Conservation (phyloP, 2,888 invertebrate species). For the Cheilosia soror region DNA sequence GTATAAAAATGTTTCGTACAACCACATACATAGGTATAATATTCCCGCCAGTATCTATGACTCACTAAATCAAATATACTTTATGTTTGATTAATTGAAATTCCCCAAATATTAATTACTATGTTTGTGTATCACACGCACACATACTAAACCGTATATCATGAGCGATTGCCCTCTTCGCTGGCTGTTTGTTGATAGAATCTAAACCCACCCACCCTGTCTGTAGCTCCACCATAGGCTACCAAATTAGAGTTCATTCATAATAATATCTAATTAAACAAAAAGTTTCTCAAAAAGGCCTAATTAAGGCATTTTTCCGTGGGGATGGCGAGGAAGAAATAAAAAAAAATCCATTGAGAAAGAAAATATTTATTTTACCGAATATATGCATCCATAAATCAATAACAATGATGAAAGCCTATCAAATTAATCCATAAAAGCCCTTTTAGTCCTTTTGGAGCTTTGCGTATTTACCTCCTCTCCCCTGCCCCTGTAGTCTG, state of each 20-base stretch:
- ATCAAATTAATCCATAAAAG: slow-evolving; percentile 68
- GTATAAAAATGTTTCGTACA: not conserved
- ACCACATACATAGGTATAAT: not conserved
- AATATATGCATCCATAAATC: slow-evolving; percentile 51
- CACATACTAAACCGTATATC: too few species aligned
- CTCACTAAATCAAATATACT: slow-evolving; percentile 61
- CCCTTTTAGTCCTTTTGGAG: slow-evolving; percentile 52
- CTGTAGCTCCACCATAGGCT: slow-evolving; percentile 4
- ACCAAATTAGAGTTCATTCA: slow-evolving; percentile 29
- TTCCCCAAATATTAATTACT: slow-evolving; percentile 60
- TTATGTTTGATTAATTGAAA: slow-evolving; percentile 67
- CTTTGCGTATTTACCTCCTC: slow-evolving; percentile 2
- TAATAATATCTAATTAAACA: slow-evolving; percentile 64
- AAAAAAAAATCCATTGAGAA: slow-evolving; percentile 20
- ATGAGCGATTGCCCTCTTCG: too few species aligned
- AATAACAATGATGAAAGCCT: slow-evolving; percentile 68
- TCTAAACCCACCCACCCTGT: not conserved
- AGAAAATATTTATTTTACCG: slow-evolving; percentile 45
- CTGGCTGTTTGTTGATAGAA: too few species aligned
- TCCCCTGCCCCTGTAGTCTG: slow-evolving; percentile 24
- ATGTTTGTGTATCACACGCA: slow-evolving; percentile 44
- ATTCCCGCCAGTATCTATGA: slow-evolving; percentile 21
- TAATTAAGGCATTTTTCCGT: slow-evolving; percentile 61
- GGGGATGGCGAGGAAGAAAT: slow-evolving; percentile 3
- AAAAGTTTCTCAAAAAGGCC: slow-evolving; percentile 32